Evolutionary conservation across 2,888 invertebrate species (phyloP).

Genomic region (Idaea dimidiata): DNA sequence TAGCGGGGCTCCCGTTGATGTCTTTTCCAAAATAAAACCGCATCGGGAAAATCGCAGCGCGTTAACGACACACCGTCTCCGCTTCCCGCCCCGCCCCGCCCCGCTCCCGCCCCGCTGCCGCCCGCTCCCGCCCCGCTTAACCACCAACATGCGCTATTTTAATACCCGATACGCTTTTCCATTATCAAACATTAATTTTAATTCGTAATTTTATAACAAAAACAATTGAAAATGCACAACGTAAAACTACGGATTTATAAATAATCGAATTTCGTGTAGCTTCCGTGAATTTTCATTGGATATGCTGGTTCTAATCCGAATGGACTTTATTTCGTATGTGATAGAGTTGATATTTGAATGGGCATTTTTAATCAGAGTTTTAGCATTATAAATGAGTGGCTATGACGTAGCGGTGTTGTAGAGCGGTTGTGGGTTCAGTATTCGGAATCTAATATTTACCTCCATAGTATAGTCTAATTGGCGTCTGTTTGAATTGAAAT

Average conservation of each 20-base stretch:
- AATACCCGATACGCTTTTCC: background rate
- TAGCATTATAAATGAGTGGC: conserved; percentile 2
- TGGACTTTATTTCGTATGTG: background rate
- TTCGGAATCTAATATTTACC: background rate
- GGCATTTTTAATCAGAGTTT: conserved; percentile 4
- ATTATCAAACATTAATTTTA: background rate
- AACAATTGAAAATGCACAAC: background rate
- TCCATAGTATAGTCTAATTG: background rate
- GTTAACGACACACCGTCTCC: background rate
- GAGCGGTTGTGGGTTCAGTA: conserved; percentile 1
- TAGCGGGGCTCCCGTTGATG: conserved; percentile 44
- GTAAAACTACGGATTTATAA: background rate
- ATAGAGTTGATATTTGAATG: background rate
- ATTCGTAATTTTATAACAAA: conserved; percentile 1
- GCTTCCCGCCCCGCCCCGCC: background rate
- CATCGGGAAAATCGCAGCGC: conserved; percentile 19
- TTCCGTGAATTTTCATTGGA: conserved; percentile 5
- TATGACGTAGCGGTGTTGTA: background rate
- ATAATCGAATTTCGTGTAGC: conserved; percentile 2
- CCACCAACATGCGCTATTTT: background rate
- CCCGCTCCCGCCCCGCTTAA: background rate
- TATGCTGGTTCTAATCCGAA: no score
- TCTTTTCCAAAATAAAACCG: conserved; percentile 44
- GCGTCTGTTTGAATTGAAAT: no score
- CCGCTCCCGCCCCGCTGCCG: background rate